These are phyloP conservation scores for Diacarnus erythraeanus DNA, from an alignment of 37 sponge, comb jelly and placozoan species.

Conservation along the genomic window DNA sequence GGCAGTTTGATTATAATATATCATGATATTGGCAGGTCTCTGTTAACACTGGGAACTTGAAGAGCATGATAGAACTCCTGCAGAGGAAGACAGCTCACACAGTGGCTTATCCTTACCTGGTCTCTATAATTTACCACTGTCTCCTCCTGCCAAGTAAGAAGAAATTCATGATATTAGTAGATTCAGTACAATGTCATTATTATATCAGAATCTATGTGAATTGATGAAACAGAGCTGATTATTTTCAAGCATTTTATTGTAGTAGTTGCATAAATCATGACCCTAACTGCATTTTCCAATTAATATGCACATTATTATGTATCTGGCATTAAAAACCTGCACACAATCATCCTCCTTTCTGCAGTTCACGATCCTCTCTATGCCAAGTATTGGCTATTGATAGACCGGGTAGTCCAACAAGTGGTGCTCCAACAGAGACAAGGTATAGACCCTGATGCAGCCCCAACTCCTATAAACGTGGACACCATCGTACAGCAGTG, in stretches of 20 bases:
- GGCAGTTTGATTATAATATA: too few species aligned
- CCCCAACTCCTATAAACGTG: slow-evolving; percentile 56
- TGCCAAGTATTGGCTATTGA: slow-evolving; percentile 66
- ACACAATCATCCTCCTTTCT: not conserved
- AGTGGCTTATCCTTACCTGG: slow-evolving; percentile 48
- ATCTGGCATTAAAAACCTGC: too few species aligned
- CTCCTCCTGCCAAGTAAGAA: slow-evolving; percentile 66
- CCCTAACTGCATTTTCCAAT: too few species aligned
- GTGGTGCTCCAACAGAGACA: slow-evolving; percentile 76
- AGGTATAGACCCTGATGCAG: slow-evolving; percentile 70
- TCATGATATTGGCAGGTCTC: slow-evolving; percentile 43
- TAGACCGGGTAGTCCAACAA: slow-evolving; percentile 79
- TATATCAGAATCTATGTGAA: too few species aligned
- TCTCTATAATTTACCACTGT: slow-evolving; percentile 73
- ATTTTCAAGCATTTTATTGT: too few species aligned
- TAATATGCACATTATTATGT: too few species aligned
- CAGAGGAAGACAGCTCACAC: slow-evolving; percentile 64
- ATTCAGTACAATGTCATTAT: too few species aligned
- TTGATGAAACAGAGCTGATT: too few species aligned
- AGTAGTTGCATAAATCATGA: too few species aligned
- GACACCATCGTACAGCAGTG: slow-evolving; percentile 66
- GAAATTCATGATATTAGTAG: too few species aligned
- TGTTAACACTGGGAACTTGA: slow-evolving; percentile 49
- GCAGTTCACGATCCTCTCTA: slow-evolving; percentile 72
- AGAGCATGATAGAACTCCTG: slow-evolving; percentile 51